Percentiles rank a stretch among this genome's conserved stretches.
Evolutionary conservation across 2,888 invertebrate species (phyloP).

Genomic region (Apodemia mormo): DNA sequence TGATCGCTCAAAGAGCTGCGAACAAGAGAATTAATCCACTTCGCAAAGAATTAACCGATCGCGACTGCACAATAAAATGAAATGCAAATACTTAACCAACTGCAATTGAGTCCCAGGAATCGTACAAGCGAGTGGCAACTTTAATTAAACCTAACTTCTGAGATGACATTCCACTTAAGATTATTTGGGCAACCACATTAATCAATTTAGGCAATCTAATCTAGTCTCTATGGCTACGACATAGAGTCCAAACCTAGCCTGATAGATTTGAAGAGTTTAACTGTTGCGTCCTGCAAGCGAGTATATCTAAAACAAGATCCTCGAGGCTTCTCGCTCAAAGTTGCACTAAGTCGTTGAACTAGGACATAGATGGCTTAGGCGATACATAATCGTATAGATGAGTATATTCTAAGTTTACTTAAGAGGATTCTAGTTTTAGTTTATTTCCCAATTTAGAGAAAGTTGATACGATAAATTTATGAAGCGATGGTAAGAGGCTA

Average conservation of each 20-base stretch:
- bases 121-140: slow-evolving; percentile 61
- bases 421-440: background rate
- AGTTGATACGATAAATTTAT: too few species aligned
- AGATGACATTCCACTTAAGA: slow-evolving; percentile 67
- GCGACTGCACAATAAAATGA: slow-evolving; percentile 40
- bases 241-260: slow-evolving; percentile 34
- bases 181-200: slow-evolving; percentile 49
- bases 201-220: slow-evolving; percentile 27
- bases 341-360: slow-evolving; percentile 19
- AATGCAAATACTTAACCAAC: slow-evolving; percentile 63
- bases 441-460: background rate
- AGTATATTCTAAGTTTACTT: background rate
- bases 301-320: slow-evolving; percentile 49
- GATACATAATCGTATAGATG: slow-evolving; percentile 15
- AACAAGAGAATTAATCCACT: slow-evolving; percentile 24
- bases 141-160: slow-evolving; percentile 74
- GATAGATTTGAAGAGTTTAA: slow-evolving; percentile 46
- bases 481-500: too few species aligned
- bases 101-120: slow-evolving; percentile 58
- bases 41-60: slow-evolving; percentile 28
- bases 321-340: slow-evolving; percentile 10
- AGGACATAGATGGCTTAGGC: background rate
- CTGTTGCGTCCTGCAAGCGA: slow-evolving; percentile 58
- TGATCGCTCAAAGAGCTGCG: slow-evolving; percentile 14
- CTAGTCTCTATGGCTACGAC: slow-evolving; percentile 37